phyloP scores from a whole-genome alignment of 1,140 invertebrate species.

The Brachionus asplanchnoidis region DNA sequence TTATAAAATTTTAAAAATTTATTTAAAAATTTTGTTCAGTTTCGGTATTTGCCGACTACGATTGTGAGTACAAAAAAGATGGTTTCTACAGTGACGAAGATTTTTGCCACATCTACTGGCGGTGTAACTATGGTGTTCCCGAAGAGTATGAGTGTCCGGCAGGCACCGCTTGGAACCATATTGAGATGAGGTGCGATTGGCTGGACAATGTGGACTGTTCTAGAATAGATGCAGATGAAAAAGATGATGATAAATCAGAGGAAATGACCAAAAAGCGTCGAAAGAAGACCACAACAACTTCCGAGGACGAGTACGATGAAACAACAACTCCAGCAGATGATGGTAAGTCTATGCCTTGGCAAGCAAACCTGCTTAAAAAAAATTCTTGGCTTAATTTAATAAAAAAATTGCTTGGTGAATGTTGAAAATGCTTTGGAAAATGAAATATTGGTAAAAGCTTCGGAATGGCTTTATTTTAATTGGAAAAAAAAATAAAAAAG shows the following conservation, averaged over 20 bases:
- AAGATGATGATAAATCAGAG: background rate
- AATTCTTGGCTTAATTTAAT: background rate
- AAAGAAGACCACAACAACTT: background rate
- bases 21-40: background rate
- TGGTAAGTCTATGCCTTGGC: background rate
- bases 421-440: background rate
- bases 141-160: constrained; percentile 42
- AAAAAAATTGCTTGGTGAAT: background rate
- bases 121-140: constrained; percentile 36
- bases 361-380: background rate
- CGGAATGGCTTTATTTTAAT: background rate
- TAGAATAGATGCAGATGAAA: background rate
- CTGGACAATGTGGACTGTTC: constrained; percentile 42
- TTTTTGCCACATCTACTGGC: constrained; percentile 43
- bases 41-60: background rate
- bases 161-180: constrained; percentile 41
- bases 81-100: constrained; percentile 35
- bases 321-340: background rate
- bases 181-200: constrained; percentile 34
- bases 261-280: background rate
- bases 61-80: constrained; percentile 39
- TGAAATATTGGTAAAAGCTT: background rate
- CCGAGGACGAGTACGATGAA: background rate
- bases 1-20: background rate
- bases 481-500: background rate